Base-by-base conservation (phyloP, 1,140 invertebrate genomes). In the Leptinotarsa lineolata region DNA sequence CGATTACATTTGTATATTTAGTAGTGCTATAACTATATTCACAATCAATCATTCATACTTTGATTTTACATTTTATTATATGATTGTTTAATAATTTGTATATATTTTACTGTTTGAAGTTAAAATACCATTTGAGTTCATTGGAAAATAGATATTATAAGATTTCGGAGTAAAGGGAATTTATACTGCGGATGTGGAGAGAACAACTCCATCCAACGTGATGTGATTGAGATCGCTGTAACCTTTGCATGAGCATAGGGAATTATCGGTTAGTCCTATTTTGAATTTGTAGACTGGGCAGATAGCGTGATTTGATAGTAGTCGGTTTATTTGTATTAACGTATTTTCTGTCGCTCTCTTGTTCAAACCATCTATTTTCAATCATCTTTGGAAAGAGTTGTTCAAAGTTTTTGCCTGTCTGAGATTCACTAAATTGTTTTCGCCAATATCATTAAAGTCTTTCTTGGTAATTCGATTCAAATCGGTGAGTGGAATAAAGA, bases 271-370 rank as follows among this genome's bases (percentile, higher is more conserved):
- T 22, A 61, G 8, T 61, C 59, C 59, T 2, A 3, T 18, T 18
- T n/a, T 61, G 59, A 61, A 61, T 61, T 61, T 61, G 59, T 61
- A 61, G 11, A 4, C 59, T 61, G 59, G 59, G n/a, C n/a, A n/a
- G n/a, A n/a, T n/a, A n/a, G n/a, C n/a, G n/a, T n/a, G n/a, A n/a
- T n/a, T n/a, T n/a, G n/a, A n/a, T n/a, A n/a, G n/a, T n/a, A n/a
- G n/a, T n/a, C n/a, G n/a, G n/a, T n/a, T n/a, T n/a, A n/a, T n/a
- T n/a, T n/a, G n/a, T n/a, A n/a, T n/a, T n/a, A n/a, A n/a, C n/a
- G n/a, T n/a, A n/a, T n/a, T n/a, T n/a, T n/a, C n/a, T n/a, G n/a
- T n/a, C n/a, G n/a, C n/a, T n/a, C n/a, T n/a, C n/a, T n/a, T n/a
- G n/a, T n/a, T n/a, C 12, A 61, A 61, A 61, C 5, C 59, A 61